These are phyloP conservation scores for Pararge aegeria DNA, from an alignment of 1,140 invertebrate species.

Conservation along the genomic window DNA sequence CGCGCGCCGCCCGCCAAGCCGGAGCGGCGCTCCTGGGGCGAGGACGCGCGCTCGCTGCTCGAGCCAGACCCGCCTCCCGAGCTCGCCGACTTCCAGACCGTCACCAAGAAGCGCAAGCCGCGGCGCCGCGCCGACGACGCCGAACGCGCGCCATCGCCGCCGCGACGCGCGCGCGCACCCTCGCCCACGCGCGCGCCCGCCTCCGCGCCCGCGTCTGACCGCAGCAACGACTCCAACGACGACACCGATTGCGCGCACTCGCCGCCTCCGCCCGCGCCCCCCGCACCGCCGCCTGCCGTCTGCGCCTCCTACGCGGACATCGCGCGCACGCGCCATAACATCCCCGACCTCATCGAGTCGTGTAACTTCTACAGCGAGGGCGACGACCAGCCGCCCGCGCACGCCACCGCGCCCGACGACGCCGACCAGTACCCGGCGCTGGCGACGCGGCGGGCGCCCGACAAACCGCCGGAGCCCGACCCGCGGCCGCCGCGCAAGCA, in stretches of 20 bases:
- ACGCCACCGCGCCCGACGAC: conserved; percentile 20
- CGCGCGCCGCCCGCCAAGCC: conserved; percentile 38
- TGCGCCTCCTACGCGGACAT: conserved; percentile 89
- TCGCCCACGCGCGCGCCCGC: conserved; percentile 72
- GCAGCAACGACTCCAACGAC: conserved; percentile 86
- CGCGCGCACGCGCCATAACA: conserved; percentile 80
- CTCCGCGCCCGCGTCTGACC: conserved; percentile 84
- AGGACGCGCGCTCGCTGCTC: conserved; percentile 43
- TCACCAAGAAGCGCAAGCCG: conserved; percentile 86
- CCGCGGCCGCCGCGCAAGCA: conserved; percentile 31
- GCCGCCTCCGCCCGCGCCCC: conserved; percentile 33
- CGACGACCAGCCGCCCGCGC: conserved; percentile 30
- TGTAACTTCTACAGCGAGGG: conserved; percentile 70
- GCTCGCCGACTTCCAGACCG: conserved; percentile 84
- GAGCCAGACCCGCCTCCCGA: conserved; percentile 45
- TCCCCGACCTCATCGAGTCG: conserved; percentile 75
- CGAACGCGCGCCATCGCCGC: conserved; percentile 30
- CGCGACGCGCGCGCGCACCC: conserved; percentile 30
- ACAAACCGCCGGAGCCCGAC: conserved; percentile 19
- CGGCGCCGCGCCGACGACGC: conserved; percentile 56
- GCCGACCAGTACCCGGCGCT: conserved; percentile 57
- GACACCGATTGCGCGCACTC: conserved; percentile 88
- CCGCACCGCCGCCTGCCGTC: conserved; percentile 65
- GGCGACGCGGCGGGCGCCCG: conserved; percentile 29
- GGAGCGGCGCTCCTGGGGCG: conserved; percentile 60